phyloP scores from a whole-genome alignment of 2,888 invertebrate species.

The Deroplatys truncata region DNA sequence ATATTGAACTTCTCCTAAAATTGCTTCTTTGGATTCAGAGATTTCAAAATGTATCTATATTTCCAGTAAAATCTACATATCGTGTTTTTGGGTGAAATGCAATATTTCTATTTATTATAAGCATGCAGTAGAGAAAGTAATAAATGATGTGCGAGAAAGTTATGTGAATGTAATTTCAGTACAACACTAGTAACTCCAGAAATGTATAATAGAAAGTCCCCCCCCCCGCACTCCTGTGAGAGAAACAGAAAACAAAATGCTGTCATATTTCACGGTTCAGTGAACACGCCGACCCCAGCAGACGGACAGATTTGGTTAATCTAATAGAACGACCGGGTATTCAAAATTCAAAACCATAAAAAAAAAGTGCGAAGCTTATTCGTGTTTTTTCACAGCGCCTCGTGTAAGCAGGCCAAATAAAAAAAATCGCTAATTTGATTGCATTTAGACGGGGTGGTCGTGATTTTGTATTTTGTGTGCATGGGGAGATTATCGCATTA shows the following conservation, averaged over 20 bases:
- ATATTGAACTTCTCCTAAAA: no score
- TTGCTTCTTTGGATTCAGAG: no score
- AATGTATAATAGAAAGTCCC: no score
- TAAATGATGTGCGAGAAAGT: no score
- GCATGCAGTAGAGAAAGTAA: no score
- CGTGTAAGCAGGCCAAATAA: conserved; percentile 23
- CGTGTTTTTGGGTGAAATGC: no score
- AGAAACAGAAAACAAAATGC: not conserved
- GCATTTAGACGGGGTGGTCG: conserved; percentile 20
- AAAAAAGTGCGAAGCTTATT: conserved; percentile 23
- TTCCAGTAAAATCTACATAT: no score
- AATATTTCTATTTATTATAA: no score
- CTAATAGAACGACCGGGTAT: conserved; percentile 23
- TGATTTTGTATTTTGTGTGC: conserved; percentile 22
- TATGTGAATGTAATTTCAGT: no score
- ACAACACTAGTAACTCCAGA: no score
- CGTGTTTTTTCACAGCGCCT: conserved; percentile 16
- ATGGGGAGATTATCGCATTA: conserved; percentile 8
- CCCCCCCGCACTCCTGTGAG: not conserved
- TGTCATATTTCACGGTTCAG: not conserved
- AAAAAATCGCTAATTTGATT: conserved; percentile 25
- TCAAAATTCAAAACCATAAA: conserved; percentile 20
- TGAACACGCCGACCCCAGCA: not conserved
- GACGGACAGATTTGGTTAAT: conserved; percentile 19
- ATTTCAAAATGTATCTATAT: no score